Evolutionary conservation across 1,140 invertebrate species (phyloP), one percentile per base, ranked within the genome.

Genomic region (Lineus longissimus): DNA sequence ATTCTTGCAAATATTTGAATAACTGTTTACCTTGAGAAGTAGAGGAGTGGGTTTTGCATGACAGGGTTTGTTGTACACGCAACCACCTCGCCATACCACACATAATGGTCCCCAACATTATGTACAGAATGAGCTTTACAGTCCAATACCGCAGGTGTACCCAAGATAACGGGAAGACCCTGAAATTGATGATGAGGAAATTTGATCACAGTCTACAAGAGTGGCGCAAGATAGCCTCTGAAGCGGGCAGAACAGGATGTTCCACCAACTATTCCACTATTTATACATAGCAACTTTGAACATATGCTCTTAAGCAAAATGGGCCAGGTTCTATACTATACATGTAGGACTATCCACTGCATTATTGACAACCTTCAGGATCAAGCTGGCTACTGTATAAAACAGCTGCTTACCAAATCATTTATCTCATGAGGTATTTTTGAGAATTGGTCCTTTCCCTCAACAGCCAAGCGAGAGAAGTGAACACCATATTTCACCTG

Each of bases 11-110:
- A 17, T 9, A 36, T 54, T 29, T 29, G 36, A 17, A 56, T 36
- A 7, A 7, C 33, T 36, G 4, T 15, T 36, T 68, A 80, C 78
- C 73, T 77, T 17, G 64, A 66, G 33, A 73, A 78, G 58, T 80
- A 78, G 19, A 80, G 63, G 2, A 80, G 68, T 31, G 78, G 75
- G 27, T 78, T 67, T 29, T 70, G 62, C 9, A 72, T 55, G 47
- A 66, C 62, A 58, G 75, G 43, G 61, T 73, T 70, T 30, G 15
- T 23, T 15, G 75, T 55, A 57, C 68, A 67, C 36, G 71, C 72
- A 15, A 56, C 55, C 1, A 79, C 73, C 40, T 68, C 65, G 11
- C 78, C 77, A 63, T 79, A 79, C 76, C 76, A 81, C 0, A 81
- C 77, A 56, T 72, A 67, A 55, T 78, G 77, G 45, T 79, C 79